Percentiles rank a stretch among this genome's conserved stretches.
Evolutionary conservation across 2,113 vertebrate genomes (phyloP).

Genomic region (Shinisaurus crocodilurus): DNA sequence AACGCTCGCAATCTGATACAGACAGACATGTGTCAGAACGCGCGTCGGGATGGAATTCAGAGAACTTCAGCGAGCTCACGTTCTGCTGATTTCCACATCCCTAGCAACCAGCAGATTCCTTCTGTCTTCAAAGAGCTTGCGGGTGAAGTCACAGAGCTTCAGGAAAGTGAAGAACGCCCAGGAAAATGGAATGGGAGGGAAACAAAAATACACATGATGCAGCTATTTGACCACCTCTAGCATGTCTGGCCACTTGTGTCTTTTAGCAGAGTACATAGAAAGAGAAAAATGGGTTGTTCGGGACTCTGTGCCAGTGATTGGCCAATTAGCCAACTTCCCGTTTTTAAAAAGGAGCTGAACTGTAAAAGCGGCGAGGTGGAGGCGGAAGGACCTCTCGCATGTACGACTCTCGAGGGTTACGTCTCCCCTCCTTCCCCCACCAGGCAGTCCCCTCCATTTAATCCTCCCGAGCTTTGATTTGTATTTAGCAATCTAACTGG

Average conservation of each 20-base stretch:
- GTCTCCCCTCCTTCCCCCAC: no score
- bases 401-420: constrained; percentile 36
- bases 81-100: no score
- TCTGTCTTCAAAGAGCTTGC: neutral
- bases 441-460: constrained; percentile 36
- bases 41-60: no score
- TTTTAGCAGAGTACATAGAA: neutral
- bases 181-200: neutral
- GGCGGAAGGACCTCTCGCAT: constrained; percentile 46
- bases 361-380: constrained; percentile 26
- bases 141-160: neutral
- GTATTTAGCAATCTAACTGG: constrained; percentile 57
- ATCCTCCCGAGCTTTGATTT: constrained; percentile 54
- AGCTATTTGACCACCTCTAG: neutral
- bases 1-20: no score
- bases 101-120: no score
- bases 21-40: no score
- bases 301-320: constrained; percentile 46
- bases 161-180: neutral
- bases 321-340: constrained; percentile 38
- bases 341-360: constrained; percentile 32
- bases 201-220: no score
- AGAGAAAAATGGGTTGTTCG: constrained; percentile 42
- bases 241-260: neutral
- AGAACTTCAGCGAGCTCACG: no score